Evolutionary conservation across 2,888 invertebrate species (phyloP).

Genomic region (Drosophila borealis): DNA sequence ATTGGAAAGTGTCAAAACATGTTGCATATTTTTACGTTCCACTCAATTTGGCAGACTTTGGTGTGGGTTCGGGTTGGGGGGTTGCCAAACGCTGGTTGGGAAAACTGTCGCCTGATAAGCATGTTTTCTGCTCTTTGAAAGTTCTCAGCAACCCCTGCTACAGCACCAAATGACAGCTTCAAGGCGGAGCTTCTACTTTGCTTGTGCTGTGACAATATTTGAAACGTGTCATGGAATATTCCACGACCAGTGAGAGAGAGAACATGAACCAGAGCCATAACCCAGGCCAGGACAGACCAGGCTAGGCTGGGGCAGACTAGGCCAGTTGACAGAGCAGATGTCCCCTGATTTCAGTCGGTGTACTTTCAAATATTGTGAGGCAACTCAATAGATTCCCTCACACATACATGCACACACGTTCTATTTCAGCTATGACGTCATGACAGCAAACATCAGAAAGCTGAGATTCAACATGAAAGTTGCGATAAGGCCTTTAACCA

Average conservation of each 20-base stretch:
- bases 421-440: conserved; percentile 68
- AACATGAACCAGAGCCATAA: conserved; percentile 23
- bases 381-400: conserved; percentile 21
- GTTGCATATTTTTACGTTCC: conserved; percentile 44
- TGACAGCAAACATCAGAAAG: conserved; percentile 26
- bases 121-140: conserved; percentile 26
- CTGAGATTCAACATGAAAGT: conserved; percentile 30
- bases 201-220: conserved; percentile 74
- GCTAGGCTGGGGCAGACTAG: conserved; percentile 24
- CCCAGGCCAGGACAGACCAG: conserved; percentile 6
- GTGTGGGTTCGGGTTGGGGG: background rate
- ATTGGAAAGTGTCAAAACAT: conserved; percentile 57
- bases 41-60: conserved; percentile 39
- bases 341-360: conserved; percentile 46
- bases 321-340: conserved; percentile 35
- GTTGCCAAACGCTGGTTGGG: background rate
- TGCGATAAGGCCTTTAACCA: conserved; percentile 44
- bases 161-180: conserved; percentile 44
- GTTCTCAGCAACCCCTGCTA: conserved; percentile 11
- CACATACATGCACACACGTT: conserved; percentile 24
- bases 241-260: conserved; percentile 30
- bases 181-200: conserved; percentile 48
- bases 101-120: conserved; percentile 43
- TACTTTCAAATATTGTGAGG: conserved; percentile 72
- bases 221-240: conserved; percentile 78